A percentile compares a stretch with the other conserved stretches of the same genome.
These are phyloP conservation scores for Trichomalopsis sarcophagae DNA, from an alignment of 1,140 invertebrate species.

Conservation along the genomic window DNA sequence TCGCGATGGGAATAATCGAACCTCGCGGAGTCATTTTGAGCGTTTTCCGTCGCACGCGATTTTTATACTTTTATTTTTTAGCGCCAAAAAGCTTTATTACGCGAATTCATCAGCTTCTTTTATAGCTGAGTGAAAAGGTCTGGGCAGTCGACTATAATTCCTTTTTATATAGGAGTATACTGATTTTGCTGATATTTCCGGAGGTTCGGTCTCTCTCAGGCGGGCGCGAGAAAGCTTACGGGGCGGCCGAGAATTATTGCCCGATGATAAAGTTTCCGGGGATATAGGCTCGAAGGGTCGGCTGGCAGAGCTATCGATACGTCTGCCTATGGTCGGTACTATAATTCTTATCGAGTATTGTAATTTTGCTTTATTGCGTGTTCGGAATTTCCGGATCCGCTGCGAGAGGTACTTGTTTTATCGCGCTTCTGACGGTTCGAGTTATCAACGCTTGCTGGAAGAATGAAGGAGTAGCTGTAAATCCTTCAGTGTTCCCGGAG, in stretches of 20 bases:
- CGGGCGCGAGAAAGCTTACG: not conserved
- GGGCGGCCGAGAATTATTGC: conserved; percentile 5
- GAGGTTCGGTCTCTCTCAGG: not conserved
- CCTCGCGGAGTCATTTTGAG: not conserved
- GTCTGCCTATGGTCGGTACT: not conserved
- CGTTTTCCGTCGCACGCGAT: not conserved
- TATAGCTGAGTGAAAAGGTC: not conserved
- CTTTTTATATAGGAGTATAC: not conserved
- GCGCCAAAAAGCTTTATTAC: too few species aligned
- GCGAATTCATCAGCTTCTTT: not conserved
- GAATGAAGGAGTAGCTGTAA: too few species aligned
- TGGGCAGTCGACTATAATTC: not conserved
- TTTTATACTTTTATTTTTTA: not conserved
- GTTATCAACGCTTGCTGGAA: too few species aligned
- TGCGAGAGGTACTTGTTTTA: not conserved
- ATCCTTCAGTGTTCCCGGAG: too few species aligned
- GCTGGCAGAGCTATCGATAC: not conserved
- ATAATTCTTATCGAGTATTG: not conserved
- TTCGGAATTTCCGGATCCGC: not conserved
- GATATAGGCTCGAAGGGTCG: not conserved
- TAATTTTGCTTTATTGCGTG: not conserved
- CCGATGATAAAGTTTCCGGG: not conserved
- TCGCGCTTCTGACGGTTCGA: too few species aligned
- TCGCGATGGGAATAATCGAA: not conserved
- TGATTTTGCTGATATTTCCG: conserved; percentile 1